Evolutionary conservation across 2,888 invertebrate species (phyloP).

Genomic region (Bugula neritina): DNA sequence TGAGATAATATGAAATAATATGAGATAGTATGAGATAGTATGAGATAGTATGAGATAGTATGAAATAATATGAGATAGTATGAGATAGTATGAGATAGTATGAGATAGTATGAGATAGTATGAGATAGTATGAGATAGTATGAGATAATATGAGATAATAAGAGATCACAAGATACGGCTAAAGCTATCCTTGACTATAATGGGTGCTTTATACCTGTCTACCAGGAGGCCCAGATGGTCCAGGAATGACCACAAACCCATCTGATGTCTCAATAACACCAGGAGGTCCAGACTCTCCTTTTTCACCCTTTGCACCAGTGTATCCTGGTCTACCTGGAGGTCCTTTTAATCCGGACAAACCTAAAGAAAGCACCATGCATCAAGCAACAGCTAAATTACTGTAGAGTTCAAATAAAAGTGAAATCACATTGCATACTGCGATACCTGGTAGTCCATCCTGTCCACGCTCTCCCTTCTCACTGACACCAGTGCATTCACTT

Average conservation of each 20-base stretch:
- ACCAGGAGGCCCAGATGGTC: constrained; percentile 10
- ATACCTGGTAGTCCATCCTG: constrained; percentile 7
- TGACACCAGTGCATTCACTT: neutral
- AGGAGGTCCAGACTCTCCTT: constrained; percentile 26
- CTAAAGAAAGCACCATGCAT: neutral
- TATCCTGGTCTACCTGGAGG: neutral
- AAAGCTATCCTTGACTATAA: too few relatives aligned
- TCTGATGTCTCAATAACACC: neutral
- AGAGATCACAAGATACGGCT: too few relatives aligned
- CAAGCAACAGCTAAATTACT: too few relatives aligned
- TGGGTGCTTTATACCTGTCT: too few relatives aligned
- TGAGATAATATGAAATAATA: too few relatives aligned
- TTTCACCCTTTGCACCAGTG: constrained; percentile 19
- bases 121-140: too few relatives aligned
- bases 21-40: too few relatives aligned
- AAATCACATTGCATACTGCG: neutral
- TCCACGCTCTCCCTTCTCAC: neutral
- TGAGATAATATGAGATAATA: too few relatives aligned
- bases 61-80: too few relatives aligned
- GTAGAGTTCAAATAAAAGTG: neutral
- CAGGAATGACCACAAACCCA: neutral
- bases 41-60: too few relatives aligned
- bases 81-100: too few relatives aligned
- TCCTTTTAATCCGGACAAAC: constrained; percentile 15
- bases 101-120: too few relatives aligned